Evolutionary conservation across 2,797 vertebrate species (phyloP), one percentile per base, ranked within the genome.

Genomic region (Sebastes matsubarae): DNA sequence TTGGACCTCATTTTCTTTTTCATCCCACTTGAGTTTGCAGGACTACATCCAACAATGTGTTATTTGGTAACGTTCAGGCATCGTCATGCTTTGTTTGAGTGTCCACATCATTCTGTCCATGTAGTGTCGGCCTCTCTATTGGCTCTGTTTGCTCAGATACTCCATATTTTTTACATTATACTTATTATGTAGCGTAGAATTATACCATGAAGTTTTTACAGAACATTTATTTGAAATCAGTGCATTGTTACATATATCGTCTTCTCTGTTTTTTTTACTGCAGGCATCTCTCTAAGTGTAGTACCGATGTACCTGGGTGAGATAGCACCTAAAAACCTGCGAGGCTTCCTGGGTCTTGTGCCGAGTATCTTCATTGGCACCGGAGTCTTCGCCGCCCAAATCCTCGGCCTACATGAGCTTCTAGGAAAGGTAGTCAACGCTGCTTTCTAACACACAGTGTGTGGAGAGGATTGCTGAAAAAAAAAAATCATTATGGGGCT

Each of bases 251-350:
- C 34, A 14, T 8, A 29, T 1, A 25, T 24, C 1, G 36, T 68
- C 12, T 13, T 70, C 11, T 65, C 4, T 79, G 24, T 1, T 14
- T 32, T 32, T 1, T 46, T 46, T n/a, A 6, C 65, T 22, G 3
- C 87, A 98, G 97, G 97, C 8, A 97, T 98, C 80, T 96, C 96
- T 77, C 93, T 98, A 9, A 97, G 97, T 1, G 97, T 97, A 6
- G 97, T 98, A 22, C 97, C 97, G 1, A 98, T 98, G 96, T 98
- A 98, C 89, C 88, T 98, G 52, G 97, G 97, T 65, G 97, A 98
- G 93, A 97, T 98, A 0, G 95, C 97, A 2, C 97, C 97, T 0
- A 97, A 97, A 88, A 97, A 97, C 86, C 90, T 97, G 30, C 90
- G 97, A 20, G 97, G 97, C 13, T 97, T 97, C 88, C 91, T 98